A percentile compares a stretch with the other conserved stretches of the same genome.
Conservation (phyloP, 2,888 invertebrate species). For the Fabriciana adippe region DNA sequence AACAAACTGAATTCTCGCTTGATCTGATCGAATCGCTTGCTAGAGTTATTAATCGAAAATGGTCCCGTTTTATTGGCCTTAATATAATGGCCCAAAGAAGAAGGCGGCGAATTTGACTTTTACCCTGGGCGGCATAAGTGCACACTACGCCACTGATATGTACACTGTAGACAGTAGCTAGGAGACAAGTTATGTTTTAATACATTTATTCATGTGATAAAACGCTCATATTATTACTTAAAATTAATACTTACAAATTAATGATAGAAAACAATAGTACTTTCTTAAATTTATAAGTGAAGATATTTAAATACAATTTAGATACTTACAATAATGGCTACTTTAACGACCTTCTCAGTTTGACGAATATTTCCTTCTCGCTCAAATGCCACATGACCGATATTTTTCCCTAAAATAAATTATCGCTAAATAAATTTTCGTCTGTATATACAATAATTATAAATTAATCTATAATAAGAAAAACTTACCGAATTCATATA, state of each 20-base stretch:
- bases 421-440: not conserved
- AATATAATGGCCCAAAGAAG: too few species aligned
- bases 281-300: not conserved
- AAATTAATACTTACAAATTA: not conserved
- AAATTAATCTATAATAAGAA: not conserved
- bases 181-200: not conserved
- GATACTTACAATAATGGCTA: conserved; percentile 34
- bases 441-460: too few species aligned
- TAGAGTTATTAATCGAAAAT: too few species aligned
- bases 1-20: too few species aligned
- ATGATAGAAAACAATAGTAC: not conserved
- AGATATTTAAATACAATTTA: conserved; percentile 4
- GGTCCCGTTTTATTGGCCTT: too few species aligned
- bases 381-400: conserved; percentile 24
- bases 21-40: too few species aligned
- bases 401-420: conserved; percentile 22
- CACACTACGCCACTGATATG: too few species aligned
- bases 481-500: conserved; percentile 15
- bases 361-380: conserved; percentile 28
- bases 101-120: too few species aligned
- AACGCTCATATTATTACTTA: too few species aligned
- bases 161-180: too few species aligned
- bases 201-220: not conserved
- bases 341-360: conserved; percentile 26
- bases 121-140: too few species aligned